These are phyloP conservation scores for Alectoris magna DNA, from an alignment of 2,797 vertebrate genomes.

Conservation along the genomic window DNA sequence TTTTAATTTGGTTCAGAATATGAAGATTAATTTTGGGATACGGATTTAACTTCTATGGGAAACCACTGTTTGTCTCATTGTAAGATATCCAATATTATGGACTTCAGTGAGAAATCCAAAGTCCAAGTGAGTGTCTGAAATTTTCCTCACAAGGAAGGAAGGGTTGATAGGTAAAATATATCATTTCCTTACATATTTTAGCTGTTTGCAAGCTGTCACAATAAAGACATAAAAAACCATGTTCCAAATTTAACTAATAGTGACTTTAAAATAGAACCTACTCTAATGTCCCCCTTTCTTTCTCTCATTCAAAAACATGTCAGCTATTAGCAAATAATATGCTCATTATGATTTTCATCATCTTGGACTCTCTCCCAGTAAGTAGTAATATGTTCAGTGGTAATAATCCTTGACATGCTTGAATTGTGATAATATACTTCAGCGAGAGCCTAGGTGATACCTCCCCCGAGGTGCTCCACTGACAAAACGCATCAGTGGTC, in stretches of 20 bases:
- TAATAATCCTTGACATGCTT: constrained; percentile 31
- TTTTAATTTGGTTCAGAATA: neutral
- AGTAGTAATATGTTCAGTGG: neutral
- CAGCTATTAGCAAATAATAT: constrained; percentile 19
- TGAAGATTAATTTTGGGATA: neutral
- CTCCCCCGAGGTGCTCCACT: neutral
- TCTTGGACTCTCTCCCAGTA: neutral
- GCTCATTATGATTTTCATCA: constrained; percentile 4
- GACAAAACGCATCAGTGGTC: neutral
- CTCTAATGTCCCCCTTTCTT: neutral
- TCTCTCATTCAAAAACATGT: neutral
- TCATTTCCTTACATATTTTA: neutral
- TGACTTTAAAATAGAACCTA: neutral
- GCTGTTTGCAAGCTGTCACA: neutral
- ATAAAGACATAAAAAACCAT: neutral
- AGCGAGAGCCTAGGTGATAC: neutral
- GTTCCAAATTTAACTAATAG: neutral
- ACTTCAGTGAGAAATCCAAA: neutral
- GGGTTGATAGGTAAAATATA: neutral
- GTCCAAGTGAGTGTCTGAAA: neutral
- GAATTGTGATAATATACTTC: constrained; percentile 12
- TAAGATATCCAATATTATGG: accelerated
- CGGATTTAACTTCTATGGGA: neutral
- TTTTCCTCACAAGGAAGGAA: neutral
- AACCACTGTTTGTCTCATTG: accelerated